Percentiles rank a stretch among this genome's conserved stretches.
phyloP scores from a whole-genome alignment of 2,113 vertebrate species.

The Astatotilapia flaviijosephi region DNA sequence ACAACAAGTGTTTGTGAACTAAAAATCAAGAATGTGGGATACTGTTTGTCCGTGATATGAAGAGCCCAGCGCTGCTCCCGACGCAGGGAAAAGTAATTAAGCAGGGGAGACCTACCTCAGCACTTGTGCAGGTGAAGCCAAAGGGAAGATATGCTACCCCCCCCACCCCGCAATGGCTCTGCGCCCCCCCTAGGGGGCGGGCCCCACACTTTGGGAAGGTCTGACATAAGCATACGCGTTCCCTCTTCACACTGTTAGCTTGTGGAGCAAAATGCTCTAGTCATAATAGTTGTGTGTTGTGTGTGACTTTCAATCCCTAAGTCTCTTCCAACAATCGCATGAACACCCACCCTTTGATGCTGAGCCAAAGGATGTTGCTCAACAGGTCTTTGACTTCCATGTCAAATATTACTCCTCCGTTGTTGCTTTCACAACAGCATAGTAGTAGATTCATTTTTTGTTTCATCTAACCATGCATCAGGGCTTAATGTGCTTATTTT shows the following conservation, averaged over 20 bases:
- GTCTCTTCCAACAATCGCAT: neutral
- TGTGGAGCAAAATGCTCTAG: neutral
- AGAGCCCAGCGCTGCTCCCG: neutral
- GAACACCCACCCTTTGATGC: neutral
- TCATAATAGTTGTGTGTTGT: neutral
- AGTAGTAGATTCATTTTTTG: neutral
- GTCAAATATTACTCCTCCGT: neutral
- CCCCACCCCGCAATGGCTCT: too few species aligned
- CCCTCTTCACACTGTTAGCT: neutral
- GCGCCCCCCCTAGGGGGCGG: too few species aligned
- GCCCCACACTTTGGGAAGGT: neutral
- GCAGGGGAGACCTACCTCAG: neutral
- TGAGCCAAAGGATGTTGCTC: neutral
- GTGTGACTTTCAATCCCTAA: neutral
- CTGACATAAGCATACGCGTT: neutral
- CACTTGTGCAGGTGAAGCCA: neutral
- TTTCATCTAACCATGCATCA: neutral
- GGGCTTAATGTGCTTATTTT: neutral
- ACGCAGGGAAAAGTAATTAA: accelerated
- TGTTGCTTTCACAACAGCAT: neutral
- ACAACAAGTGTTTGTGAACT: neutral
- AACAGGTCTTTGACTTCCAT: neutral
- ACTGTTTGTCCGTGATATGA: accelerated
- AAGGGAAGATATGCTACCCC: neutral
- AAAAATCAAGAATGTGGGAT: neutral